A percentile compares a stretch with the other conserved stretches of the same genome.
Evolutionary conservation across 2,888 invertebrate species (phyloP).

Genomic region (Aproaerema taeniolella): DNA sequence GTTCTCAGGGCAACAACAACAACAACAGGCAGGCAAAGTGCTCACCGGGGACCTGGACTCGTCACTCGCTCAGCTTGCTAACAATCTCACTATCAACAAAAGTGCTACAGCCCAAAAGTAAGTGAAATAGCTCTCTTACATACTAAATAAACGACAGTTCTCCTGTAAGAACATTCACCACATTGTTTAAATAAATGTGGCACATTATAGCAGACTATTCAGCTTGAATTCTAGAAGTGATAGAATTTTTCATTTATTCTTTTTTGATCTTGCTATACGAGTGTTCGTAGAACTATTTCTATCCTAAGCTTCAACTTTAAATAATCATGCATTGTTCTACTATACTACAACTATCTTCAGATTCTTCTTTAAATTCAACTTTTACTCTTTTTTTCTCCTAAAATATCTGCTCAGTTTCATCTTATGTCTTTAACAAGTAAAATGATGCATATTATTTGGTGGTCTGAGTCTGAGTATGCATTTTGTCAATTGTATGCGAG

Average conservation of each 20-base stretch:
- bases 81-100: conserved; percentile 93
- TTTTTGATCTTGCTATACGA: background rate
- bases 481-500: conserved; percentile 39
- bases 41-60: conserved; percentile 96
- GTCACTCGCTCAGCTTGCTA: conserved; percentile 94
- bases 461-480: conserved; percentile 26
- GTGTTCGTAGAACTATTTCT: background rate
- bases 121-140: conserved; percentile 3
- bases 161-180: background rate
- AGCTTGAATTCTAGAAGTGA: no score
- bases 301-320: background rate
- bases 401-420: background rate
- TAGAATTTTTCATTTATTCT: background rate
- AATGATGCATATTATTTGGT: conserved; percentile 20
- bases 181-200: no score
- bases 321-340: background rate
- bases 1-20: conserved; percentile 49
- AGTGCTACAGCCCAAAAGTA: conserved; percentile 17
- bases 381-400: no score
- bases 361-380: background rate
- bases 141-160: background rate
- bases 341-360: background rate
- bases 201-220: no score
- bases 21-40: conserved; percentile 80
- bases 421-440: background rate